A percentile compares a stretch with the other conserved stretches of the same genome.
These are phyloP conservation scores for Hydroisotoma schaefferi DNA, from an alignment of 2,888 invertebrate genomes.

Conservation along the genomic window DNA sequence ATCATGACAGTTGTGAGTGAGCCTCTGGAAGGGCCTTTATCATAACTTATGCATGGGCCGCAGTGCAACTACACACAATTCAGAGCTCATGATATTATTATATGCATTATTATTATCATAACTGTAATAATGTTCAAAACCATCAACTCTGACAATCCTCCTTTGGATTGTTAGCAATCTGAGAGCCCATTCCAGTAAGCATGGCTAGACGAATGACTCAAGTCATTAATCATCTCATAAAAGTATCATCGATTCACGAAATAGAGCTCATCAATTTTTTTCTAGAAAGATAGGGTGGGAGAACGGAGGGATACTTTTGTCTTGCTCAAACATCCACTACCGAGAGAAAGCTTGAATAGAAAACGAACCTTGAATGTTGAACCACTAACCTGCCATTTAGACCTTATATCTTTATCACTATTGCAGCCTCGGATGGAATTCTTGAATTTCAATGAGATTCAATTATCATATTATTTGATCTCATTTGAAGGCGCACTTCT, in stretches of 20 bases:
- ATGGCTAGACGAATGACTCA: background rate
- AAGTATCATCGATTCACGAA: background rate
- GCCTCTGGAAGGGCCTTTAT: background rate
- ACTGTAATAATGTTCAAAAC: background rate
- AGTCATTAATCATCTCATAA: constrained; percentile 2
- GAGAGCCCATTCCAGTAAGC: background rate
- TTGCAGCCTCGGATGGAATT: no score
- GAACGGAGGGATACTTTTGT: background rate
- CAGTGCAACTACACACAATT: background rate
- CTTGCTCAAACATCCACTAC: no score
- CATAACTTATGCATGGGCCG: constrained; percentile 11
- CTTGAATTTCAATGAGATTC: no score
- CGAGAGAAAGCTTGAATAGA: no score
- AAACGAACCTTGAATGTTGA: no score
- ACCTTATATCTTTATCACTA: no score
- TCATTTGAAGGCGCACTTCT: no score
- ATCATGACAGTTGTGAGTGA: constrained; percentile 8
- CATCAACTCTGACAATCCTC: constrained; percentile 1
- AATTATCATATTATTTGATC: no score
- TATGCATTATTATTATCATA: background rate
- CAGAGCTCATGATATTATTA: background rate
- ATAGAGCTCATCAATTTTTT: background rate
- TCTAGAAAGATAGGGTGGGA: background rate
- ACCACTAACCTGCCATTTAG: no score
- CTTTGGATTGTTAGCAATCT: background rate